phyloP scores from a whole-genome alignment of 2,888 invertebrate genomes.

The Diploptera punctata region DNA sequence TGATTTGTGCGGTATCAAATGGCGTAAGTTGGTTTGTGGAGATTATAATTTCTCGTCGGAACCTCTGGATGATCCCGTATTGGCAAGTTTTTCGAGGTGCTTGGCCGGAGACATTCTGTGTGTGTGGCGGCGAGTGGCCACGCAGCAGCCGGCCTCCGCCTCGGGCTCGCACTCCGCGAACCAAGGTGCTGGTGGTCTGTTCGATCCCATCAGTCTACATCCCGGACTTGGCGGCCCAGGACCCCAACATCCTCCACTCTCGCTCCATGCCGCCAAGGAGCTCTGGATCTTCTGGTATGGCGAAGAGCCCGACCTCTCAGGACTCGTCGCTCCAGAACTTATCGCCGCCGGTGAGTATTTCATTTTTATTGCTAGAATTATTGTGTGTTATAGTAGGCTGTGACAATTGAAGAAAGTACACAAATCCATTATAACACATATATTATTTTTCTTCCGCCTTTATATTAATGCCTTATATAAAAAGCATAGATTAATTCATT shows the following conservation, averaged over 20 bases:
- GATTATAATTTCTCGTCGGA: conserved; percentile 65
- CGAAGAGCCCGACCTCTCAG: conserved; percentile 90
- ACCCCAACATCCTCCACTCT: conserved; percentile 68
- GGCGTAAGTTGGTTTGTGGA: conserved; percentile 93
- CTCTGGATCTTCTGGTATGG: conserved; percentile 99
- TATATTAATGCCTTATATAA: no score
- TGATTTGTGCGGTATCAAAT: conserved; percentile 99
- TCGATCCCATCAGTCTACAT: conserved; percentile 54
- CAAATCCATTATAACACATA: no score
- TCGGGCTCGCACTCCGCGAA: conserved; percentile 51
- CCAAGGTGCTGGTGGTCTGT: conserved; percentile 51
- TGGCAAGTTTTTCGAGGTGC: conserved; percentile 90
- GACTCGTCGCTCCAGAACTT: conserved; percentile 84
- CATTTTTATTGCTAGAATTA: no score
- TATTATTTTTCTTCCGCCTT: no score
- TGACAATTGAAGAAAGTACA: no score
- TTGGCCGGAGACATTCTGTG: conserved; percentile 94
- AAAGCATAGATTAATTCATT: no score
- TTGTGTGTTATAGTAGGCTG: no score
- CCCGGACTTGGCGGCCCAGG: conserved; percentile 37
- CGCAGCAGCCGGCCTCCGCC: conserved; percentile 55
- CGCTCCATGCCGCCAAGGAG: conserved; percentile 90
- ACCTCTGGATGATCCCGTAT: conserved; percentile 88
- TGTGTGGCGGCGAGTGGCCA: conserved; percentile 93
- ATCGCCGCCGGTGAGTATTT: conserved; percentile 81